Evolutionary conservation across 2,113 vertebrate species (phyloP).

Genomic region (Pica pica): DNA sequence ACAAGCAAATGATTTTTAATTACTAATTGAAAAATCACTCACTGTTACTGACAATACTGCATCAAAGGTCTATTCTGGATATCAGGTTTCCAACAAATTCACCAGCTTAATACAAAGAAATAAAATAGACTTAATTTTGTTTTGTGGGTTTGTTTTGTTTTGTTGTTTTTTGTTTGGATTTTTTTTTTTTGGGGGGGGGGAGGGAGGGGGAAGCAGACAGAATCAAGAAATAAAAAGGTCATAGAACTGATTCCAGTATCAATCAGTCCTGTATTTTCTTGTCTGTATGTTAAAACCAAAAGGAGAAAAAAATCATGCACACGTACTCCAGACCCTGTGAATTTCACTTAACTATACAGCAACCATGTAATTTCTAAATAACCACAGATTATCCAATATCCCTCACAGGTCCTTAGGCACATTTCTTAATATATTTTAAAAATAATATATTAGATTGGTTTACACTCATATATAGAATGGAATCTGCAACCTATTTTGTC

Average conservation of each 20-base stretch:
- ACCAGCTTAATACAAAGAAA: neutral
- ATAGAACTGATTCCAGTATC: neutral
- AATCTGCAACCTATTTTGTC: neutral
- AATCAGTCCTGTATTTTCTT: neutral
- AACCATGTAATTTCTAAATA: neutral
- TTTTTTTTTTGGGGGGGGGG: rapidly evolving
- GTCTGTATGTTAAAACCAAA: neutral
- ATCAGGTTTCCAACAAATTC: neutral
- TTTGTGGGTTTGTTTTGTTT: too few relatives aligned
- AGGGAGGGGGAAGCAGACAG: rapidly evolving
- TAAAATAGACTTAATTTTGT: neutral
- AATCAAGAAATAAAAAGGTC: neutral
- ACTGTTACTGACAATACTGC: neutral
- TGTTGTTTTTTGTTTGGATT: neutral
- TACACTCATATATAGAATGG: neutral
- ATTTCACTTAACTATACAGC: neutral
- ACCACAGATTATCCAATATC: neutral
- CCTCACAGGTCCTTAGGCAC: neutral
- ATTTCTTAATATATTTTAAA: neutral
- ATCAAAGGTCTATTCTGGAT: neutral
- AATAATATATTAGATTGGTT: neutral
- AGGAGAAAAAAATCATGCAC: neutral
- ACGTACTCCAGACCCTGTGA: neutral
- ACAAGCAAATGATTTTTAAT: neutral
- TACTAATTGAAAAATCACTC: neutral